Conservation (phyloP, 1,140 invertebrate species). For the Temnothorax nylanderi region DNA sequence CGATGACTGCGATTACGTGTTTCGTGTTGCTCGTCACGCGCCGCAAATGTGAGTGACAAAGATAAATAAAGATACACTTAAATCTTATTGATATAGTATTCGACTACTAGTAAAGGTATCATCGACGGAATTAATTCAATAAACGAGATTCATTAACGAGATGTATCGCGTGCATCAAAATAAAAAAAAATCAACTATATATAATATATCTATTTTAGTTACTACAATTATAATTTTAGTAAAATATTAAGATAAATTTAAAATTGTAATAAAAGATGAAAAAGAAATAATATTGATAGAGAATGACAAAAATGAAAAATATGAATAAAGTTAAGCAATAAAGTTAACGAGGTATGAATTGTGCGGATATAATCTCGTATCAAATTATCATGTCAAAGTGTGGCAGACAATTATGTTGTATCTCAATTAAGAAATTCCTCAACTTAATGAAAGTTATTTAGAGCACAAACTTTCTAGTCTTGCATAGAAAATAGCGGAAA, state of each 20-base stretch:
- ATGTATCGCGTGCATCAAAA: not conserved
- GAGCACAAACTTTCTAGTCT: conserved; percentile 14
- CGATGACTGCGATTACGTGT: not conserved
- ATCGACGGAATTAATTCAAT: not conserved
- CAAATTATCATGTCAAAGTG: not conserved
- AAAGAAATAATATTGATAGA: not conserved
- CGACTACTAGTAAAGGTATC: not conserved
- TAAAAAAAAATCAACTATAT: not conserved
- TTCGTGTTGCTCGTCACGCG: not conserved
- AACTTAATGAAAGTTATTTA: not conserved
- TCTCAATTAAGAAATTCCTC: not conserved
- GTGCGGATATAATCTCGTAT: not conserved
- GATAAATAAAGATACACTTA: not conserved
- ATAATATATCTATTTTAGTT: not conserved
- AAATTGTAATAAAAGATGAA: not conserved
- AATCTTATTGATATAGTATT: not conserved
- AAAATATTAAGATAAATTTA: not conserved
- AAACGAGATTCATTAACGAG: not conserved
- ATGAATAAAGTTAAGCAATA: not conserved
- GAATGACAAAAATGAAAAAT: not conserved
- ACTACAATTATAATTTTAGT: not conserved
- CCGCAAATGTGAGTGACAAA: not conserved
- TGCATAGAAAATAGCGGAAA: not conserved
- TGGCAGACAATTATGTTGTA: conserved; percentile 4
- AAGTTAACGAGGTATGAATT: not conserved